Percentiles rank a stretch among this genome's conserved stretches.
Conservation (phyloP, 37 sponge, comb jelly and placozoan genomes). For the Haliclona indistincta region DNA sequence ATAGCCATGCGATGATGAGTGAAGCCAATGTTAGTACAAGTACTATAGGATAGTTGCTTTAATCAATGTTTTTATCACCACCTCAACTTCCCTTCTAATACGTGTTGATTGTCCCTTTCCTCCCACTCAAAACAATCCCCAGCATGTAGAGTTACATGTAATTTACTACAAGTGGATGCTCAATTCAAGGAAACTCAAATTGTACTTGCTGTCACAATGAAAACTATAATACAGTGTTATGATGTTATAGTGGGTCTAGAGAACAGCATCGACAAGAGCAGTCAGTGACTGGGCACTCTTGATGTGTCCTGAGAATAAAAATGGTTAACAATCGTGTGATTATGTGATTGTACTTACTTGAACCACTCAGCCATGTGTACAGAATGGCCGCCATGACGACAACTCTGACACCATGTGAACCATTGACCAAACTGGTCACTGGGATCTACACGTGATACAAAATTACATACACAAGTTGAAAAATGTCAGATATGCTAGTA, state of each 20-base stretch:
- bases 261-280: conserved; percentile 69
- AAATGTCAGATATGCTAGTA: neutral
- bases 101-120: no score
- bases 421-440: conserved; percentile 68
- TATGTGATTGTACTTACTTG: conserved; percentile 40
- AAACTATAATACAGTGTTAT: no score
- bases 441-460: neutral
- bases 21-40: no score
- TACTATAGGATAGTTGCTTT: no score
- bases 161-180: no score
- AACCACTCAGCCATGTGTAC: conserved; percentile 84
- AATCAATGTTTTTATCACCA: no score
- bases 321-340: neutral
- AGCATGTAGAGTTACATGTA: no score
- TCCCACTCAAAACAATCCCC: no score
- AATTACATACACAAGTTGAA: neutral
- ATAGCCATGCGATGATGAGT: no score
- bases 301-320: conserved; percentile 48
- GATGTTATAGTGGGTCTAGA: conserved; percentile 32
- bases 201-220: no score
- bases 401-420: conserved; percentile 94
- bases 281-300: conserved; percentile 76
- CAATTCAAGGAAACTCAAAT: no score
- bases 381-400: conserved; percentile 90
- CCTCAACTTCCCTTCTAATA: no score